Base-by-base conservation (phyloP, 2,113 vertebrate genomes). In the Solenodon paradoxus region DNA sequence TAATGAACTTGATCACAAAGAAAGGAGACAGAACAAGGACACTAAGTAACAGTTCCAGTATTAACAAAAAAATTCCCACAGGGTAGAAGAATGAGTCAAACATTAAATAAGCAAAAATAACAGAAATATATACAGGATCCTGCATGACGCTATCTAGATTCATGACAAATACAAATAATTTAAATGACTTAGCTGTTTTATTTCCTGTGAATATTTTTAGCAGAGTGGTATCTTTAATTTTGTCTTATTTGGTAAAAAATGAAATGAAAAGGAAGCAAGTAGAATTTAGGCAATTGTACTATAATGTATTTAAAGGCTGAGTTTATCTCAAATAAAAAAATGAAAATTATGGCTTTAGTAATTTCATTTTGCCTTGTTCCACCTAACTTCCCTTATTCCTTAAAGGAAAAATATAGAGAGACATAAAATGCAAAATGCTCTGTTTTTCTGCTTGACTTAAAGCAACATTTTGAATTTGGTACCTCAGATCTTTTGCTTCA, bases 381-480 rank as follows among this genome's bases (percentile, higher is more conserved):
- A 35, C 19, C 19, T 3, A 9, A 55, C 22, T 85, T 81, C 74
- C 8, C 9, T 83, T 19, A 38, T 86, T 90, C 42, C 35, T 88
- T 78, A 79, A 57, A 84, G 16, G 1, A 55, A 85, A 64, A 90
- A 42, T 78, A 20, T 47, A 75, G 19, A 49, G 20, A 64, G 42
- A 59, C 11, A 82, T 4, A 42, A 22, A 40, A n/a, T n/a, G n/a
- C n/a, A n/a, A n/a, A n/a, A n/a, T n/a, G n/a, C n/a, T n/a, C 19
- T 38, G 77, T 61, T 91, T 83, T 64, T 61, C 61, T 69, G 32
- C 59, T 96, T 90, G 28, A 35, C 35, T 77, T 83, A 95, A 85
- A 97, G 55, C 30, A 71, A 16, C 20, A 28, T n/a, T 91, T 93
- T 88, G 53, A 87, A 89, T 86, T 93, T 84, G 88, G 5, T 55